Evolutionary conservation across 1,140 invertebrate species (phyloP), one percentile per base, ranked within the genome.

Genomic region (Neuroterus valhalla): DNA sequence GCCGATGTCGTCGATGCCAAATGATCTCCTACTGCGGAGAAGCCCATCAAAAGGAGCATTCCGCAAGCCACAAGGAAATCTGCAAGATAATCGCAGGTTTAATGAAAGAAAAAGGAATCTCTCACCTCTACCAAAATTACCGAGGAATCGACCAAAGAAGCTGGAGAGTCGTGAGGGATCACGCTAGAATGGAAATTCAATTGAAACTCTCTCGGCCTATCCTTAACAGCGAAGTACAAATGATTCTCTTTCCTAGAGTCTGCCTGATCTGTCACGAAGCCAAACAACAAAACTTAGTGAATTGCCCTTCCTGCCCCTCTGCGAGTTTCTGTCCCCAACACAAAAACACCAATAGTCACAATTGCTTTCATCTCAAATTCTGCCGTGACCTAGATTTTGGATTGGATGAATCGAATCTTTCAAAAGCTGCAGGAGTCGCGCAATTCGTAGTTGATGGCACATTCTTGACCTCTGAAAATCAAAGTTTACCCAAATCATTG

Each of bases 241-340:
- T 85, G 72, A 76, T 86, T 31, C 79, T 76, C 52, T 85, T 83
- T 68, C 77, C 78, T 11, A 79, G 68, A 72, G 77, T 75, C 4
- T 86, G 84, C 44, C 0, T 26, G 21, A 17, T 79, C 10, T 86
- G 84, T 23, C 77, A 82, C 31, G 70, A 83, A 38, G 52, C 23
- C 8, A 62, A 80, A 50, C 8, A 26, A 46, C 71, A 79, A 67
- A 42, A 55, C 44, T 12, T 86, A n/a, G 69, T 42, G 23, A 68
- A 85, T 48, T 86, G 84, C 44, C 42, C 44, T 17, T 68, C 71
- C 14, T 85, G 84, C 45, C 75, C 76, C 2, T 66, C 52, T n/a
- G 43, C 76, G 0, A 84, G 76, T 72, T 85, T 80, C 66, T 86
- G 84, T 17, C 4, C 45, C 45, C 66, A 74, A 14, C 81, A 84